Percentiles rank a stretch among this genome's conserved stretches.
phyloP scores from a whole-genome alignment of 1,140 invertebrate genomes.

The Caenorhabditis elegans region WBcel235 BX284602.5:731001-731500 shows the following conservation, averaged over 20 bases:
- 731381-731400: slow-evolving; percentile 20
- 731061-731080: no score
- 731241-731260: slow-evolving; percentile 33
- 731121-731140: no score
- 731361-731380: slow-evolving; percentile 46
- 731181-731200: slow-evolving; percentile 29
- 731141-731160: no score
- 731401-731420: neutral
- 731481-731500: neutral
- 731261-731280: slow-evolving; percentile 6
- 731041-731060: no score
- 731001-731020: no score
- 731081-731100: no score
- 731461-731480: neutral
- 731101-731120: no score
- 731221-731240: neutral
- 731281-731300: slow-evolving; percentile 17
- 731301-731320: slow-evolving; percentile 38
- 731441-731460: neutral
- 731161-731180: neutral
- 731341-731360: slow-evolving; percentile 40
- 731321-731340: slow-evolving; percentile 34
- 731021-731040: no score
- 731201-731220: slow-evolving; percentile 27
- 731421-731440: no score